A percentile compares a stretch with the other conserved stretches of the same genome.
phyloP scores from a whole-genome alignment of 2,888 invertebrate species.

The Phortica okadai region DNA sequence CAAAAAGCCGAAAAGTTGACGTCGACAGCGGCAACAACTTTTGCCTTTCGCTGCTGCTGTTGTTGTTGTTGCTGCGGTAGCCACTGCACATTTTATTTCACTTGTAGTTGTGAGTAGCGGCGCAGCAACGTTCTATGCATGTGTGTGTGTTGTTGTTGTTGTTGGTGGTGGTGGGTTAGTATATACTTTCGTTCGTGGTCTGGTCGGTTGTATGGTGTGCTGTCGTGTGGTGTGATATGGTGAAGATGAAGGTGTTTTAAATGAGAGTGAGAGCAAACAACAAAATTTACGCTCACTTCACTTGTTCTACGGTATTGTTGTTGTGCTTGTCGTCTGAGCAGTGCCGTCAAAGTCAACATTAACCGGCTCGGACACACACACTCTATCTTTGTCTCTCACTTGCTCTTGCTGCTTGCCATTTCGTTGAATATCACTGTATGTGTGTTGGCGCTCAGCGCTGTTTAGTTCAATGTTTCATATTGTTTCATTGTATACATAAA shows the following conservation, averaged over 20 bases:
- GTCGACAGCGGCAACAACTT: slow-evolving; percentile 12
- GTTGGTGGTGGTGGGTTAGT: not conserved
- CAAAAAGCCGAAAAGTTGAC: not conserved
- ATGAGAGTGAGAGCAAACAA: not conserved
- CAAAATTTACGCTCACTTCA: slow-evolving; percentile 13
- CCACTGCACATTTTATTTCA: not conserved
- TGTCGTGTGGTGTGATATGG: slow-evolving; percentile 10
- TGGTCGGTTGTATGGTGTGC: not conserved
- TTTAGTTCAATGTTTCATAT: no score
- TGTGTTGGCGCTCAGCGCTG: no score
- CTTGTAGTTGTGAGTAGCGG: no score
- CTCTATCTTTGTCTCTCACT: no score
- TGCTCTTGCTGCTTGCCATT: no score
- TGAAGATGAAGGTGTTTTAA: slow-evolving; percentile 3
- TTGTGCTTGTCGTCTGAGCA: not conserved
- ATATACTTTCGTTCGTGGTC: not conserved
- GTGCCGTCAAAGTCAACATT: not conserved
- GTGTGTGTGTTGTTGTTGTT: slow-evolving; percentile 32
- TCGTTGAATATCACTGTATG: no score
- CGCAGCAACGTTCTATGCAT: not conserved
- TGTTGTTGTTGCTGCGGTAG: slow-evolving; percentile 23
- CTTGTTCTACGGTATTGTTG: not conserved
- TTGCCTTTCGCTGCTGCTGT: slow-evolving; percentile 34
- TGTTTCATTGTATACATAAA: no score
- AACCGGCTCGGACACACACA: not conserved